These are phyloP conservation scores for Peromyscus leucopus DNA, from an alignment of 2,113 vertebrate species.

Conservation along the genomic window DNA sequence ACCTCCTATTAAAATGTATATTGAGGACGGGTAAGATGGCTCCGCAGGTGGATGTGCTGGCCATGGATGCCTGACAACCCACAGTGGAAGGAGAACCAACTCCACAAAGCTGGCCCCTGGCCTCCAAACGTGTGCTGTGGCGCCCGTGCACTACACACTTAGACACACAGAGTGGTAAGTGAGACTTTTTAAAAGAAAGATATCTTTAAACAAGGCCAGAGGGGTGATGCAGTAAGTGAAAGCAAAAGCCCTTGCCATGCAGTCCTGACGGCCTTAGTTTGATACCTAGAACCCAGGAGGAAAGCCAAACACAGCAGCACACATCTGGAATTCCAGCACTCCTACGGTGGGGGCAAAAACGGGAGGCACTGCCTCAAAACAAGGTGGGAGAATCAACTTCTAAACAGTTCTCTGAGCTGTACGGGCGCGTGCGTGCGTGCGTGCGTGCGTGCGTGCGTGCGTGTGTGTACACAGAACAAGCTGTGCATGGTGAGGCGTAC, in stretches of 20 bases:
- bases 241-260: not conserved
- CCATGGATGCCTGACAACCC: not conserved
- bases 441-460: too few relatives aligned
- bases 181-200: not conserved
- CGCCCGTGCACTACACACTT: not conserved
- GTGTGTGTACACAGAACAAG: not conserved
- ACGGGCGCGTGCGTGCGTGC: too few relatives aligned
- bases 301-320: not conserved
- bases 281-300: not conserved
- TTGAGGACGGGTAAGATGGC: too few relatives aligned
- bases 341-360: not conserved
- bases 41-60: not conserved
- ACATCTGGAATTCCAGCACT: not conserved
- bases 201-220: not conserved
- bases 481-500: too few relatives aligned
- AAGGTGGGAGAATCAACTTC: not conserved
- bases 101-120: not conserved
- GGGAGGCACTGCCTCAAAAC: not conserved
- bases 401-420: not conserved
- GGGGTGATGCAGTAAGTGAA: not conserved
- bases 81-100: not conserved
- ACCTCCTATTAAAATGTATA: not conserved
- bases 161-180: not conserved
- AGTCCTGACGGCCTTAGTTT: not conserved
- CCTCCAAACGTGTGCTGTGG: not conserved